These are phyloP conservation scores for Orientallactaga bullata DNA, from an alignment of 2,113 vertebrate genomes.

Conservation along the genomic window DNA sequence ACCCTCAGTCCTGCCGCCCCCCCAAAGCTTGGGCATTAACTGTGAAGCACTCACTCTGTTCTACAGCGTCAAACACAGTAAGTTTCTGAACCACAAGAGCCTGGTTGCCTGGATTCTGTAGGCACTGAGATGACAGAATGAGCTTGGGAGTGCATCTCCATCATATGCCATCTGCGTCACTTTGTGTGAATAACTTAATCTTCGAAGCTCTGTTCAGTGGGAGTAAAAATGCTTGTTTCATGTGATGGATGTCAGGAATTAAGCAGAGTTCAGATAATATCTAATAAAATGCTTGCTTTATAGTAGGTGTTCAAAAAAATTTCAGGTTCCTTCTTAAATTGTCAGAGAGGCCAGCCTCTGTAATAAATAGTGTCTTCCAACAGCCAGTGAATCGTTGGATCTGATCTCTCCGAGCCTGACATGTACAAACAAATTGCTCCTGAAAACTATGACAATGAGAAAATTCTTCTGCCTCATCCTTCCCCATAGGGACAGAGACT, in stretches of 20 bases:
- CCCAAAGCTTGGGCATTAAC: background rate
- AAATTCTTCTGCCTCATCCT: background rate
- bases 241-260: background rate
- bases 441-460: background rate
- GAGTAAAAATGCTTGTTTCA: background rate
- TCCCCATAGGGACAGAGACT: background rate
- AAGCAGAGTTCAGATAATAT: background rate
- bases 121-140: background rate
- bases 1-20: background rate
- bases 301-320: background rate
- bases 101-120: background rate
- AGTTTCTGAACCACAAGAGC: background rate
- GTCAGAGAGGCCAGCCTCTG: background rate
- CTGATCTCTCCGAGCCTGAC: background rate
- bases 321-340: constrained; percentile 7
- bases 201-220: background rate
- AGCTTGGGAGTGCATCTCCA: background rate
- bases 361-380: background rate
- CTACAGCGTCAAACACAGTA: background rate
- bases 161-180: background rate
- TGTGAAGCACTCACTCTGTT: background rate
- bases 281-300: constrained; percentile 24
- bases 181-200: background rate
- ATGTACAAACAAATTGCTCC: background rate
- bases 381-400: background rate